Evolutionary conservation across 2,888 invertebrate genomes (phyloP), one percentile per base, ranked within the genome.

Genomic region (Sphaerophoria rueppellii): DNA sequence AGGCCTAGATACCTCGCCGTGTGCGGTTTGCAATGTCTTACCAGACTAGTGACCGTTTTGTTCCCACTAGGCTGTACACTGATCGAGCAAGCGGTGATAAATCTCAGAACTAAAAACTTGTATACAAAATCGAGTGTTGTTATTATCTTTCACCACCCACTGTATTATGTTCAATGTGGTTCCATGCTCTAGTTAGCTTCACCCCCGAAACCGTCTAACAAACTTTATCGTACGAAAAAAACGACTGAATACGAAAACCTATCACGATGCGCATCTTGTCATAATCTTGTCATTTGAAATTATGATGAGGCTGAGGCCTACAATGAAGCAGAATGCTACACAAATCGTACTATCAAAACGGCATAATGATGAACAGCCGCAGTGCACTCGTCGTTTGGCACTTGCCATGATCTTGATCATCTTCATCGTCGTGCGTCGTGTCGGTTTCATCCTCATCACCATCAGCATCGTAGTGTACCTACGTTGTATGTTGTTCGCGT

Each of bases 221-320:
- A 50, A 16, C 11, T 4, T 57, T 14, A 2, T 2, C 35, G 14
- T 34, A 14, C 50, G 11, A 63, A 46, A 63, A 43, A 65, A 63
- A 58, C 57, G 52, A 65, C 14, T 43, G 63, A 63, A 40, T 55
- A 52, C 43, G 48, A 70, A 16, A 80, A 78, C 70, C 60, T 71
- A 73, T 86, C 81, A 81, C 77, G 81, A 78, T 86, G 78, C 70
- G 82, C 86, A 82, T 78, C 88, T 87, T 90, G 90, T 90, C 89
- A 90, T 90, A 90, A 90, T 90, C 88, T 89, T 89, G 90, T 89
- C 89, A 90, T 87, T 60, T 73, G 82, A 78, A 86, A 82, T 82
- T 78, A 78, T 82, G 86, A 82, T 78, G 86, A 81, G 81, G 86
- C 82, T 78, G 81, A 78, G 86, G 82, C 65, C 74, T 67, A 78